Evolutionary conservation across 2,113 vertebrate genomes (phyloP), one percentile per base, ranked within the genome.

Genomic region (Nesogale talazaci): DNA sequence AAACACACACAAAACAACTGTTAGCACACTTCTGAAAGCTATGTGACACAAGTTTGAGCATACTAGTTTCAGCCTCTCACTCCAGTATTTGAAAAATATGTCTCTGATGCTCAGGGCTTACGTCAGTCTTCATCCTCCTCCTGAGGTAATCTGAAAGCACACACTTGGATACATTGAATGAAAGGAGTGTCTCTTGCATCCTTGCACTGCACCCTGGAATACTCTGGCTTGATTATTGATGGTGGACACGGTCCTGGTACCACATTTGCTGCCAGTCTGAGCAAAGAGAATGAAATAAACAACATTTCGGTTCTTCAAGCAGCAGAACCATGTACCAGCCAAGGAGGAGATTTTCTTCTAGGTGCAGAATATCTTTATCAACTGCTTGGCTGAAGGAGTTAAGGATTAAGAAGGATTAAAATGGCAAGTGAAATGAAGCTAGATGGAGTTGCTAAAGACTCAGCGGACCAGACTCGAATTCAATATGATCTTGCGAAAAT

Each of bases 351-450:
- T 75, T 92, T 86, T 90, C 83, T 61, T 95, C 72, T 86, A 83
- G 25, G 67, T 40, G 15, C 36, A 89, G 19, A 84, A 46, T 89
- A 63, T 84, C 52, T 90, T 86, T 91, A 89, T 94, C 89, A 93
- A 56, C 70, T 83, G 29, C 81, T 67, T 88, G 15, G 42, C 36
- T 82, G 61, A 88, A 95, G 46, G 72, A 83, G 76, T 6, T 38
- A 72, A 74, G 67, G 63, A 95, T 94, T 97, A 93, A 79, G 90
- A 91, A 87, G 89, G 86, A 94, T 95, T 96, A 92, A 75, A 91
- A 70, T 12, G n/a, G 59, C 31, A 91, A 82, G 67, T 19, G 72
- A 92, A 90, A 95, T 87, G 86, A 95, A 96, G 74, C 65, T 86
- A 86, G 89, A 86, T 92, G 63, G 57, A 84, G 63, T 82, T 89